Evolutionary conservation across 2,888 invertebrate species (phyloP), one percentile per base, ranked within the genome.

Genomic region (Drosophila meridiana): DNA sequence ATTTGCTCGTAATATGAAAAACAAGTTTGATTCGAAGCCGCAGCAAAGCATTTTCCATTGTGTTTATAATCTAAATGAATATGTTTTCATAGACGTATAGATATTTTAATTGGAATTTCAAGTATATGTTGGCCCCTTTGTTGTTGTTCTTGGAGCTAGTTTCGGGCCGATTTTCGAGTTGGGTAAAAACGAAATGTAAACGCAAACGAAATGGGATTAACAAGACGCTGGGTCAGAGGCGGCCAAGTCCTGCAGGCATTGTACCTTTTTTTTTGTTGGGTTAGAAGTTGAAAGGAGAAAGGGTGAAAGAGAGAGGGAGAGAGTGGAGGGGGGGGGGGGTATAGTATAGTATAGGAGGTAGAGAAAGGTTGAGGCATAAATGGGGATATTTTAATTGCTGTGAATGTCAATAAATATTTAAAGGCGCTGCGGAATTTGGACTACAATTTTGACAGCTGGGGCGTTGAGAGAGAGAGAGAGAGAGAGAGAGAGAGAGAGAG

Each of bases 401-500:
- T 36, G 72, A 77, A 82, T 82, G 80, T 79, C 87, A 73, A 84
- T 87, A 82, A 87, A 87, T 82, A 70, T 82, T 73, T 79, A 79
- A 79, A 83, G 73, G 57, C 38, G 73, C 59, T 55, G 64, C 63
- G 63, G 64, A 52, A 66, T 72, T 64, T 64, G 75, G 69, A 50
- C 66, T 69, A 79, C 45, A 45, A 47, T 76, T 82, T 78, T 83
- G 78, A 82, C 87, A 87, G 87, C 74, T 87, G 82, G 69, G 73
- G 71, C 70, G 67, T 71, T 52, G n/a, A 47, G 5, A 11, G 26
- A 3, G 48, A 9, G 8, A 20, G 3, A 5, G 14, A 26, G 2
- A 14, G 34, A 14, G 43, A 6, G 34, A 28, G 26, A 4, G 26
- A 26, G 13, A 13, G 11, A 4, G 32, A 8, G 14, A 0, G 57